Conservation (phyloP, 53 echinoderm and acorn worm genomes). For the Patiria pectinifera region DNA sequence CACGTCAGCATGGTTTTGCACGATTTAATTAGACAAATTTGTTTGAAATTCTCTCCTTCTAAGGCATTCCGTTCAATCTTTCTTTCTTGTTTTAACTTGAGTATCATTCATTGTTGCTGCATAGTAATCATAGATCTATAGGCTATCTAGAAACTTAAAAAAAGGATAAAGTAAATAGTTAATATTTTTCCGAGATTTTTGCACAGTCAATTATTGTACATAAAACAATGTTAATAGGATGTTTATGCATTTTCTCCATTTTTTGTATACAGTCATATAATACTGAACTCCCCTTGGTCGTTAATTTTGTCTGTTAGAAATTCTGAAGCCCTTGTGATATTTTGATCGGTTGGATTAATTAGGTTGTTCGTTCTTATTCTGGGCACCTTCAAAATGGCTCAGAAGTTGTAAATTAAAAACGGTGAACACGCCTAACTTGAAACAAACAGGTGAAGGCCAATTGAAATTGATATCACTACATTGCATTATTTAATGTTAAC, state of each 20-base stretch:
- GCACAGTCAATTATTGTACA: conserved; percentile 39
- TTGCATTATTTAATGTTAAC: not conserved
- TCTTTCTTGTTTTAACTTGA: no score
- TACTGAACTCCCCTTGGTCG: conserved; percentile 7
- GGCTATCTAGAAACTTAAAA: not conserved
- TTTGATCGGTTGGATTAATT: not conserved
- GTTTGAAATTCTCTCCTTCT: no score
- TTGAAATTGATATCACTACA: not conserved
- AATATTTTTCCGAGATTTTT: conserved; percentile 39
- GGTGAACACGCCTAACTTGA: not conserved
- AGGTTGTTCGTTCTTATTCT: not conserved
- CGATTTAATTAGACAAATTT: no score
- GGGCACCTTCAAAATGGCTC: not conserved
- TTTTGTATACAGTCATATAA: conserved; percentile 48
- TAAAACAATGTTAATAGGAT: conserved; percentile 17
- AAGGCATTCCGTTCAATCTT: no score
- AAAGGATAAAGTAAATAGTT: not conserved
- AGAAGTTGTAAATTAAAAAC: not conserved
- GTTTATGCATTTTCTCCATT: conserved; percentile 54
- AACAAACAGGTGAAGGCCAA: not conserved
- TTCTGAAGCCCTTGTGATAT: not conserved
- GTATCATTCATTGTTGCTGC: not conserved
- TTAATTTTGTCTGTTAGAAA: conserved; percentile 28
- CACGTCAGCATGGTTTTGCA: no score
- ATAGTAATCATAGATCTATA: not conserved